Evolutionary conservation across 2,113 vertebrate species (phyloP).

Genomic region (Pelusios castaneus): DNA sequence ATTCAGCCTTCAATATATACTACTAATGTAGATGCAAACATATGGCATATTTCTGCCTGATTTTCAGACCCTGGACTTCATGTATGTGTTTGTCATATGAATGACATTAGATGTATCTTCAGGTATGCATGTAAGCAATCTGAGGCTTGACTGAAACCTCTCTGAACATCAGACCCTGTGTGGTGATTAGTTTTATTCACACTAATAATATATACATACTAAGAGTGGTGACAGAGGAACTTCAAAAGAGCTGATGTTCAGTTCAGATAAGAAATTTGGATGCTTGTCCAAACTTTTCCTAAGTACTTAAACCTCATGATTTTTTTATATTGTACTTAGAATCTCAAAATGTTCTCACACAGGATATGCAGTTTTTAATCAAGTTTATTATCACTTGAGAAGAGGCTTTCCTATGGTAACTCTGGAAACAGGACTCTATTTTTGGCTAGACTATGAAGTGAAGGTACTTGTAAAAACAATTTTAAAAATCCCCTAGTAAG

Average conservation of each 20-base stretch:
- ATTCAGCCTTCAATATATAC: not conserved
- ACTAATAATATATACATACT: not conserved
- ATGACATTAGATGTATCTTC: not conserved
- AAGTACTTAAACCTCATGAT: not conserved
- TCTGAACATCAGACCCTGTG: not conserved
- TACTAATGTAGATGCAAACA: not conserved
- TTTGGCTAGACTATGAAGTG: not conserved
- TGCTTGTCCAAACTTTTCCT: rapidly evolving
- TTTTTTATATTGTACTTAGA: not conserved
- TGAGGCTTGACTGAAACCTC: not conserved
- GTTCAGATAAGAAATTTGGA: not conserved
- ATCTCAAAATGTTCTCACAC: not conserved
- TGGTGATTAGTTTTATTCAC: not conserved
- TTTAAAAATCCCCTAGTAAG: not conserved
- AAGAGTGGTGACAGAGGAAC: not conserved
- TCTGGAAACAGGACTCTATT: not conserved
- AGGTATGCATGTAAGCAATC: not conserved
- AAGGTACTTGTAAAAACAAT: not conserved
- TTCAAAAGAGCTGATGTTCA: not conserved
- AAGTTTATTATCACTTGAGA: not conserved
- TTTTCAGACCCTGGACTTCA: not conserved
- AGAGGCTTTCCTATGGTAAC: not conserved
- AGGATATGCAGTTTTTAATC: not conserved
- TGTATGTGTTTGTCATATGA: not conserved
- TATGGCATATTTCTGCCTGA: not conserved